These are phyloP conservation scores for Phacellophora camtschatica DNA, from an alignment of 30 jellyfish, hydroid and myxozoan species.

Conservation along the genomic window DNA sequence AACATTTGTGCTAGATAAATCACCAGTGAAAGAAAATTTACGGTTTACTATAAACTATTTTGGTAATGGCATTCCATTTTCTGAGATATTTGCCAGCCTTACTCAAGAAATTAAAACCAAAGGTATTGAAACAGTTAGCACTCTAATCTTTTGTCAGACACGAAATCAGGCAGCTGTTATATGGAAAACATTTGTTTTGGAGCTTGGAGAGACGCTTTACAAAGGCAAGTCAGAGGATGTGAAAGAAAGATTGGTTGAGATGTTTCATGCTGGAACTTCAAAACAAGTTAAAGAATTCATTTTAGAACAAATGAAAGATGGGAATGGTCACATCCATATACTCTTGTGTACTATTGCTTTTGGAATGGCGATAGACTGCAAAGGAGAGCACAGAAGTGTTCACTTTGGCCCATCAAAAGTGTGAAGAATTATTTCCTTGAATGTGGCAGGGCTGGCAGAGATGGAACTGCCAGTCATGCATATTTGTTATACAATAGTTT, in stretches of 20 bases:
- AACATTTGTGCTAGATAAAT: background rate
- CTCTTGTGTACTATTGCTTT: slow-evolving; percentile 21
- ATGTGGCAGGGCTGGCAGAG: slow-evolving; percentile 29
- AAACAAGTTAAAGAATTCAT: background rate
- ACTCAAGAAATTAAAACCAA: background rate
- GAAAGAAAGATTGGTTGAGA: background rate
- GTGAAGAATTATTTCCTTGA: background rate
- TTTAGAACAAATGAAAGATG: background rate
- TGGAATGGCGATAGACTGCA: slow-evolving; percentile 36
- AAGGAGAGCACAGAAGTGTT: background rate
- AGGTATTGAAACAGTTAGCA: background rate
- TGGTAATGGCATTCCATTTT: background rate
- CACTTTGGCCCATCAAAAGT: slow-evolving; percentile 25
- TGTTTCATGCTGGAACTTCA: slow-evolving; percentile 47
- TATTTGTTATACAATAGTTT: background rate
- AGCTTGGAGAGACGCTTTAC: background rate
- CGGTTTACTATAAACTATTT: background rate
- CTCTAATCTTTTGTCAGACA: slow-evolving; percentile 21
- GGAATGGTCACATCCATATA: background rate
- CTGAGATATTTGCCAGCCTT: background rate
- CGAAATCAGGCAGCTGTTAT: slow-evolving; percentile 25
- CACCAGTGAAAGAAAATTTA: slow-evolving; percentile 12
- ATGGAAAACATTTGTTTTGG: background rate
- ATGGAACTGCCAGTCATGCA: background rate
- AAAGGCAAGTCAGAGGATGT: background rate